Conservation (phyloP, 2,797 vertebrate species). For the Enteromius treurensis region DNA sequence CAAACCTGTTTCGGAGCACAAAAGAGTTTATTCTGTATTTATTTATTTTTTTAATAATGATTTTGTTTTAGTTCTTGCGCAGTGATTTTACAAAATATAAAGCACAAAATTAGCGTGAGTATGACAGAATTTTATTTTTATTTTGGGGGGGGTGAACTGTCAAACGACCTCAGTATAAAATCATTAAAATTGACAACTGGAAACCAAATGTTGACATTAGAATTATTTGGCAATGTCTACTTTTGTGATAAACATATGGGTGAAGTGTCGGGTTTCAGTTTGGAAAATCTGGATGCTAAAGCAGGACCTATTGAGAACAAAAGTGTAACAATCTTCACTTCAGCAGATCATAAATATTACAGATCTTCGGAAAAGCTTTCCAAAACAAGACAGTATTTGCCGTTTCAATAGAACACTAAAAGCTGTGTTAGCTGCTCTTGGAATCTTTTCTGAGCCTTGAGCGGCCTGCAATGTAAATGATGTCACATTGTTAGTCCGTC, state of each 20-base stretch:
- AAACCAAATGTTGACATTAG: background rate
- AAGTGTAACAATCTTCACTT: background rate
- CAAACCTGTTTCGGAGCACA: background rate
- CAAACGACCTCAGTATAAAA: background rate
- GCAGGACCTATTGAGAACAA: background rate
- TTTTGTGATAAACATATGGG: background rate
- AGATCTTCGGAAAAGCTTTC: background rate
- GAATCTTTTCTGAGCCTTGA: background rate
- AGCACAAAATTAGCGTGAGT: too few species aligned
- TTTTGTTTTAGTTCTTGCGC: too few species aligned
- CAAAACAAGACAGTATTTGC: conserved; percentile 9
- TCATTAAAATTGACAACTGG: background rate
- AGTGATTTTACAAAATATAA: too few species aligned
- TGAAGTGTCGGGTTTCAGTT: background rate
- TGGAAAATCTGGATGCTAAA: background rate
- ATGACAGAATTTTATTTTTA: too few species aligned
- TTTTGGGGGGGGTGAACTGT: too few species aligned
- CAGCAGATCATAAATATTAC: background rate
- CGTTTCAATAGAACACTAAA: background rate
- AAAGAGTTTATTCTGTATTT: background rate
- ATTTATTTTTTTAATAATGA: background rate
- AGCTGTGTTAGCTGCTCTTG: background rate
- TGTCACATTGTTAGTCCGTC: conserved; percentile 73
- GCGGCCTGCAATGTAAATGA: conserved; percentile 29
- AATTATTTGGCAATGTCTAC: background rate